Conservation (phyloP, 2,888 invertebrate genomes). For the Eupithecia vulgata region DNA sequence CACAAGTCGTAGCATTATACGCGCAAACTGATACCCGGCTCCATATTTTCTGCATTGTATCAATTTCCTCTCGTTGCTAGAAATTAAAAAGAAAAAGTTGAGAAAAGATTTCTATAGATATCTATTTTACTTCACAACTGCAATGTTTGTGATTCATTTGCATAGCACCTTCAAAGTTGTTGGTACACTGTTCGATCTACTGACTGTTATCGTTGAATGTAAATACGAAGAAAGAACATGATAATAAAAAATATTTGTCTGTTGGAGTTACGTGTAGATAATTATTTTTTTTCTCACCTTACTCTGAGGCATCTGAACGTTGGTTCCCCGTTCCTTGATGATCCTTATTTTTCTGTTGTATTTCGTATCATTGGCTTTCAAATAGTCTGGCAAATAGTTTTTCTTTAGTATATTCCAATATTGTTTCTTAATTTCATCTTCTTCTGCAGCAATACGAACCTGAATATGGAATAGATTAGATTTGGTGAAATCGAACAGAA, state of each 20-base stretch:
- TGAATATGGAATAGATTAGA: conserved; percentile 41
- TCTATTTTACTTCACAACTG: not conserved
- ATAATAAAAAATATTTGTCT: not conserved
- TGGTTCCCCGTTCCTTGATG: conserved; percentile 75
- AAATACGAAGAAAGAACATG: not conserved
- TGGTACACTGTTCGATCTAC: not conserved
- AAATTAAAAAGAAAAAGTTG: conserved; percentile 35
- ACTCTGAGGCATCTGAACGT: conserved; percentile 78
- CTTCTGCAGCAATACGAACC: conserved; percentile 73
- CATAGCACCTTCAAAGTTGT: not conserved
- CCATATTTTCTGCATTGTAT: conserved; percentile 79
- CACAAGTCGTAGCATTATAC: conserved; percentile 64
- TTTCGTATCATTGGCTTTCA: conserved; percentile 55
- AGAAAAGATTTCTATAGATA: not conserved
- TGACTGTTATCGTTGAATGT: not conserved
- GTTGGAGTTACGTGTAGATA: not conserved
- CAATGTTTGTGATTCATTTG: not conserved
- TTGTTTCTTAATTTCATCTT: conserved; percentile 77
- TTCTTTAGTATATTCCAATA: conserved; percentile 76
- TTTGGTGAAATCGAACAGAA: not conserved
- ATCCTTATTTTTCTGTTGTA: conserved; percentile 70
- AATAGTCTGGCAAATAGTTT: conserved; percentile 63
- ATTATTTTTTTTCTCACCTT: conserved; percentile 61
- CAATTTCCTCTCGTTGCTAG: conserved; percentile 78
- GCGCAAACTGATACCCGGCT: conserved; percentile 75